Base-by-base conservation (phyloP, 2,113 vertebrate genomes). In the Vidua macroura region DNA sequence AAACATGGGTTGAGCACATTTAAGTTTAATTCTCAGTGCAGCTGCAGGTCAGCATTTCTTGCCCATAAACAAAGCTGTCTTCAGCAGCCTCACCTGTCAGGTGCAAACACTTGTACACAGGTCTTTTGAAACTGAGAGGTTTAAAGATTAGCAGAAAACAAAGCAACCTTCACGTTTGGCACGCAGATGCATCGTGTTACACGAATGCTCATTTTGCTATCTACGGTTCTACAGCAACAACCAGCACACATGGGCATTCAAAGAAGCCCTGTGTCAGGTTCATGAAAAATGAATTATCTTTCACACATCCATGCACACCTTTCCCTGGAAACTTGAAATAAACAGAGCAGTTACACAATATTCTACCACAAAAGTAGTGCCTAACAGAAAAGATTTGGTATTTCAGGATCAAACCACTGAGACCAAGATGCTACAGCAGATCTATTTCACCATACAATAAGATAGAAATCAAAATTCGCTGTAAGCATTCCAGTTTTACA, bases 101-200 rank as follows among this genome's bases (percentile, higher is more conserved):
- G 28, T n/a, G 30, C 62, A 86, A 84, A 83, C 44, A 76, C 55
- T 55, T 16, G 1, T 7, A 73, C 33, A 25, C 13, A 23, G 1
- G 2, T 51, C 55, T 90, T 86, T 70, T 58, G 51, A 88, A 90
- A 77, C 9, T 2, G 6, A 76, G 68, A 60, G 6, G 30, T 70
- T 83, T 78, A 88, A 90, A 62, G 63, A 93, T 76, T 2, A 73
- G 52, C 66, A 73, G 39, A 58, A 89, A 79, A 70, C n/a, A 86
- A 58, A 74, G 27, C 30, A 69, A 15, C 11, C 14, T 69, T 87
- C 56, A 46, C 66, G 24, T 59, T 46, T 53, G 18, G 30, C 48
- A 70, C 2, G 1, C 33, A 63, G 68, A 70, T n/a, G 17, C 24
- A 77, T 20, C 2, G 1, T 1, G 1, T 43, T 82, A 51, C 27